A percentile compares a stretch with the other conserved stretches of the same genome.
phyloP scores from a whole-genome alignment of 2,113 vertebrate genomes.

The Ceuthmochares aereus region DNA sequence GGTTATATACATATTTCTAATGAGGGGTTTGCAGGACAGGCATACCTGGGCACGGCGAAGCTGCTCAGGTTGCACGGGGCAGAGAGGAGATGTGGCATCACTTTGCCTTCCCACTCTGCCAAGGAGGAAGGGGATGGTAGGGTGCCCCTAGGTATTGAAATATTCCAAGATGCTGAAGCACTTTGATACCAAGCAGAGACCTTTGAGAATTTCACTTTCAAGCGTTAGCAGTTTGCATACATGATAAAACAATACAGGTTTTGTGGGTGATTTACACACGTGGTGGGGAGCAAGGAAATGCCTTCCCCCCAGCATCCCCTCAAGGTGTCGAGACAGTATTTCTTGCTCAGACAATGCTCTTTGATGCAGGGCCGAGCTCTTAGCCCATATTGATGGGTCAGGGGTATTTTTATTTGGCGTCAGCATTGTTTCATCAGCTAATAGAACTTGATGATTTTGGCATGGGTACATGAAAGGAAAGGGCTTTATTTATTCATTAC shows the following conservation, averaged over 20 bases:
- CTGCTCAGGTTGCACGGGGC: background rate
- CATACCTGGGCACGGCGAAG: background rate
- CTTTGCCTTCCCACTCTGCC: background rate
- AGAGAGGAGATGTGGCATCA: rapidly evolving
- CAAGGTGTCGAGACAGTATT: background rate
- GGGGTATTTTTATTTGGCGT: conserved; percentile 60
- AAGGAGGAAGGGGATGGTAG: background rate
- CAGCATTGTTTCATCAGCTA: conserved; percentile 65
- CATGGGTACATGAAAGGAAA: conserved; percentile 1
- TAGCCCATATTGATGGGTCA: conserved; percentile 43
- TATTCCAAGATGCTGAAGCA: background rate
- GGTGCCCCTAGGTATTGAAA: background rate
- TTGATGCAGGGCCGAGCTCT: conserved; percentile 34
- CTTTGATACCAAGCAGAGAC: background rate
- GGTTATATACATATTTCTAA: background rate
- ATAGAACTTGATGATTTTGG: conserved; percentile 59
- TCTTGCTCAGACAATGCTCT: conserved; percentile 5
- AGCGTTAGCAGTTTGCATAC: rapidly evolving
- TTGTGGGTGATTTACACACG: rapidly evolving
- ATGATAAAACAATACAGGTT: background rate
- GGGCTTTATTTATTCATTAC: conserved; percentile 67
- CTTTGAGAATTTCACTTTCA: background rate
- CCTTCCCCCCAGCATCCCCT: rapidly evolving
- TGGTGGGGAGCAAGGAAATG: background rate
- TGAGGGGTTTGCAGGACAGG: background rate